Evolutionary conservation across 2,113 vertebrate genomes (phyloP).

Genomic region (Channa argus): DNA sequence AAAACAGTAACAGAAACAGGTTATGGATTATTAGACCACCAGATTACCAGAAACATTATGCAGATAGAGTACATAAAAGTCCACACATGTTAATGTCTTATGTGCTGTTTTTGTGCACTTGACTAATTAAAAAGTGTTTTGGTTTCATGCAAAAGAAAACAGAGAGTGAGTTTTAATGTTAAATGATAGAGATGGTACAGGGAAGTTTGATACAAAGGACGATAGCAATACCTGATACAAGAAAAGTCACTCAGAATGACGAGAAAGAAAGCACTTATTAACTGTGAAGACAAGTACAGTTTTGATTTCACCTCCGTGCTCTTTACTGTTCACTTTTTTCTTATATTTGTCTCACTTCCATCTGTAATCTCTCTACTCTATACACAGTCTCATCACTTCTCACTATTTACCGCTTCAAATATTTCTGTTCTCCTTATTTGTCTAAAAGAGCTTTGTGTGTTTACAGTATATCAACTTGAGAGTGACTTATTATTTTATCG

Average conservation of each 20-base stretch:
- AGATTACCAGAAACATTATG: conserved; percentile 28
- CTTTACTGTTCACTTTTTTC: conserved; percentile 18
- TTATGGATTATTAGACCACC: conserved; percentile 28
- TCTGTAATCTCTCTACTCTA: conserved; percentile 15
- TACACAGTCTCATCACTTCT: conserved; percentile 38
- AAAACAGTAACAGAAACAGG: conserved; percentile 42
- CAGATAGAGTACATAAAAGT: background rate
- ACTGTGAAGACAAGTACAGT: conserved; percentile 3
- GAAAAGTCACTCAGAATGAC: background rate
- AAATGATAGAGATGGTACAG: conserved; percentile 3
- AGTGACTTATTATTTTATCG: background rate
- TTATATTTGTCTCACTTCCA: conserved; percentile 23
- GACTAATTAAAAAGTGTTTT: background rate
- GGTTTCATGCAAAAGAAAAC: background rate
- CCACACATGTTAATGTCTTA: background rate
- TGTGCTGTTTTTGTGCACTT: background rate
- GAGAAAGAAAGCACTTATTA: conserved; percentile 15
- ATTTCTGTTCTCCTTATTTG: conserved; percentile 22
- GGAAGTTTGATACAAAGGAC: conserved; percentile 10
- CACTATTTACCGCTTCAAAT: background rate
- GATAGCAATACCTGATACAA: background rate
- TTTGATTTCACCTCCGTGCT: conserved; percentile 30
- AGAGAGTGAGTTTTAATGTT: conserved; percentile 10
- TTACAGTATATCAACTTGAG: background rate
- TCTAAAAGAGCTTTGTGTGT: background rate